These are phyloP conservation scores for Catocala fraxini DNA, from an alignment of 2,888 invertebrate genomes.

Conservation along the genomic window DNA sequence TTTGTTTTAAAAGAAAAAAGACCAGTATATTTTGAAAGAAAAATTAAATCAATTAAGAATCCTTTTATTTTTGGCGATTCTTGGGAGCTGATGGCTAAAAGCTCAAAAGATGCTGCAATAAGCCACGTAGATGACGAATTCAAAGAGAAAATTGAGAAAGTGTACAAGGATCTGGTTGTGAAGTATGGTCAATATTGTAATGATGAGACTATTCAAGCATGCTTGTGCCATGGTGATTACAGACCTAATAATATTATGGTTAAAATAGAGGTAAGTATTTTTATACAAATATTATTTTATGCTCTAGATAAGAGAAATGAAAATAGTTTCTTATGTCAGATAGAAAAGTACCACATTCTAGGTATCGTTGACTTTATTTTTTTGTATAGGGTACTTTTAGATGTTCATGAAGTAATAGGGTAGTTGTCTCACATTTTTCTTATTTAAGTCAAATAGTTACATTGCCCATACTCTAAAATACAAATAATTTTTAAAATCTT, in stretches of 20 bases:
- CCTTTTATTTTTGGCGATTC: slow-evolving; percentile 50
- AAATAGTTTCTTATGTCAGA: no score
- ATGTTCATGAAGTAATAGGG: no score
- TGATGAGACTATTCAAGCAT: slow-evolving; percentile 44
- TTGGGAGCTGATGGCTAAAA: slow-evolving; percentile 47
- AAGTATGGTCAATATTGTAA: slow-evolving; percentile 49
- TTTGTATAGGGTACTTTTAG: no score
- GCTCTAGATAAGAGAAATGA: no score
- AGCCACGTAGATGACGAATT: slow-evolving; percentile 45
- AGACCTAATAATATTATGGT: slow-evolving; percentile 69
- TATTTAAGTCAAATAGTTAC: no score
- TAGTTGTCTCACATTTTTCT: no score
- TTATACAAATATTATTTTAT: no score
- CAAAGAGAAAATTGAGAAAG: slow-evolving; percentile 46
- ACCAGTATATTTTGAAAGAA: slow-evolving; percentile 59
- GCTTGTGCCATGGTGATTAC: slow-evolving; percentile 69
- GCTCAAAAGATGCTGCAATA: slow-evolving; percentile 41
- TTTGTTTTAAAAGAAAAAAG: slow-evolving; percentile 57
- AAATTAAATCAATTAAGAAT: slow-evolving; percentile 47
- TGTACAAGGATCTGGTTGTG: slow-evolving; percentile 38
- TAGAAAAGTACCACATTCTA: no score
- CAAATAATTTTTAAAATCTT: no score
- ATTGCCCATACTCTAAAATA: no score
- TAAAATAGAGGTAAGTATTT: slow-evolving; percentile 62
- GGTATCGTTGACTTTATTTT: no score